Evolutionary conservation across 2,113 vertebrate species (phyloP), one percentile per base, ranked within the genome.

Genomic region (Orientallactaga bullata): DNA sequence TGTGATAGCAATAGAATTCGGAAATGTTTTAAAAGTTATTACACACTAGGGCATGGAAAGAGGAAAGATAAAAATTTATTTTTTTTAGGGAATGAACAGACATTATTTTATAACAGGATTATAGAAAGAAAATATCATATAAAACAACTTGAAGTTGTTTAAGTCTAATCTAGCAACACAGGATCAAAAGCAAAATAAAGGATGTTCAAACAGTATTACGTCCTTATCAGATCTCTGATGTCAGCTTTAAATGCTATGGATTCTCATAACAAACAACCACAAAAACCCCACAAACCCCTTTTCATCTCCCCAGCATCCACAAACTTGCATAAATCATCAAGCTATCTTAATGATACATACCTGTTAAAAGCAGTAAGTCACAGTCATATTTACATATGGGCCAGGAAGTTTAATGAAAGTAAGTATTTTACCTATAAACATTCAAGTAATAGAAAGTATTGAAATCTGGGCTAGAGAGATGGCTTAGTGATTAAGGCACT

Each of bases 31-130:
- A 84, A 58, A 69, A 69, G 35, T 42, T 63, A 51, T 42, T 63
- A 51, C 26, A 65, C 3, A 28, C 72, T 28, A 69, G 30, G 37
- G 37, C 6, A 16, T 20, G 17, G 2, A 17, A 24, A n/a, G 55
- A 58, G 17, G 51, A 78, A 47, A 60, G 20, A 72, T 15, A 74
- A 11, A 63, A n/a, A 15, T 74, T 58, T 91, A 32, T 65, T 74
- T 2, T 76, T 26, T 97, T 95, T 97, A 96, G 97, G 98, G 98
- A 99, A 99, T 98, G 99, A 99, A 99, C 98, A 99, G 99, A 98
- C 98, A 99, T 99, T 99, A 99, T 99, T 99, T 99, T 95, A 97
- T 98, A 99, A 99, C 98, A 99, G 98, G 99, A 99, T 99, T 99
- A 99, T 98, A 99, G 96, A 96, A 98, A 98, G 91, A 98, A 98